phyloP scores from a whole-genome alignment of 2,113 vertebrate genomes.

The Myotis yumanensis region DNA sequence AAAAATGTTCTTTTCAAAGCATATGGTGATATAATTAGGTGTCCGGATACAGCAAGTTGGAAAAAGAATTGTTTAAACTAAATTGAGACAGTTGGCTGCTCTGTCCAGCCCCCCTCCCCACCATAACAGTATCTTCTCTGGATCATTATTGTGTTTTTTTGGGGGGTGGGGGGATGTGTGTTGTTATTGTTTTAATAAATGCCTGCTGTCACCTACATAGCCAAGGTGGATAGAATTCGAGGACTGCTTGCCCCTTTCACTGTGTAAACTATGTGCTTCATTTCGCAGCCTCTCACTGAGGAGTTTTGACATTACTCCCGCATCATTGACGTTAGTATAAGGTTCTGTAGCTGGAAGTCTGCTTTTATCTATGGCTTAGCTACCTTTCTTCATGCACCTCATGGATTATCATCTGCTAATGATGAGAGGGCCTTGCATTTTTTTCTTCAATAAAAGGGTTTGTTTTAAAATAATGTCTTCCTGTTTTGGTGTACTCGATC shows the following conservation, averaged over 20 bases:
- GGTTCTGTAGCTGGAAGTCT: conserved; percentile 35
- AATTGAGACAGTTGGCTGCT: conserved; percentile 21
- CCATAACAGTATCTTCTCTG: not conserved
- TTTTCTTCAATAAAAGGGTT: conserved; percentile 71
- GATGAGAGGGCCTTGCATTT: conserved; percentile 36
- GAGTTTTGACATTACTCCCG: conserved; percentile 70
- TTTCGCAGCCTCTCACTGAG: conserved; percentile 38
- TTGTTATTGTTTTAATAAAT: conserved; percentile 30
- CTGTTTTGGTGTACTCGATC: conserved; percentile 9
- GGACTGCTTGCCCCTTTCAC: conserved; percentile 7
- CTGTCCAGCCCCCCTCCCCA: fast-evolving
- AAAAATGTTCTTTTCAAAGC: conserved; percentile 66
- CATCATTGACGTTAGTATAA: conserved; percentile 30
- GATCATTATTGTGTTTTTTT: not conserved
- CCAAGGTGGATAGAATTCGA: not conserved
- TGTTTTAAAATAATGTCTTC: conserved; percentile 58
- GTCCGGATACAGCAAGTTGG: conserved; percentile 54
- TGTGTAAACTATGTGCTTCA: not conserved
- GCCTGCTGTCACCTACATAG: conserved; percentile 16
- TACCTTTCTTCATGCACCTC: conserved; percentile 60
- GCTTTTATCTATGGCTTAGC: conserved; percentile 69
- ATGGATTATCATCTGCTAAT: conserved; percentile 67
- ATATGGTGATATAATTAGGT: conserved; percentile 56
- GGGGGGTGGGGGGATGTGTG: too few relatives aligned
- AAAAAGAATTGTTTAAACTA: not conserved